Evolutionary conservation across 23 tunicate species (phyloP).

Genomic region (Ciona savignyi): DNA sequence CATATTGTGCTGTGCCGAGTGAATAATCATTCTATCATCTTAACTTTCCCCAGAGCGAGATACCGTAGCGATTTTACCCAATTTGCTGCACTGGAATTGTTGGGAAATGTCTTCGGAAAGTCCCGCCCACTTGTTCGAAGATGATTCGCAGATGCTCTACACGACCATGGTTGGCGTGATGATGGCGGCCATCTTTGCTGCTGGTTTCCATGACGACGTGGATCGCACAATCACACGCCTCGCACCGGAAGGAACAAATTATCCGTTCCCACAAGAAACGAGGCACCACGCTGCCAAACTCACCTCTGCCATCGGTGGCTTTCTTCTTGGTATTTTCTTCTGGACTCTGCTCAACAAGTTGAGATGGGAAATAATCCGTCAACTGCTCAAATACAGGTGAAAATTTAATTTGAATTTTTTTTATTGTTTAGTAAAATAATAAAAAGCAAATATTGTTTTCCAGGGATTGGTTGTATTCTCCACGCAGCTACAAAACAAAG

Average conservation of each 20-base stretch:
- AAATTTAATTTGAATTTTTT: too few relatives aligned
- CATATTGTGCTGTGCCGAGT: too few relatives aligned
- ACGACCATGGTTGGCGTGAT: constrained; percentile 68
- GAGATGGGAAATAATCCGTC: constrained; percentile 51
- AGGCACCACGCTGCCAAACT: constrained; percentile 77
- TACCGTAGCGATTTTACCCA: too few relatives aligned
- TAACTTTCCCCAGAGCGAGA: too few relatives aligned
- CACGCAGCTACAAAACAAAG: constrained; percentile 59
- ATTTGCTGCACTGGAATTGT: too few relatives aligned
- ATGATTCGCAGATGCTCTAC: constrained; percentile 69
- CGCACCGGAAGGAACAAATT: constrained; percentile 81
- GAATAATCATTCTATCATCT: too few relatives aligned
- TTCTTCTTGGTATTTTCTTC: constrained; percentile 64
- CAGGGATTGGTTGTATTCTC: constrained; percentile 74
- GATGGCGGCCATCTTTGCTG: constrained; percentile 89
- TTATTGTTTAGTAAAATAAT: too few relatives aligned
- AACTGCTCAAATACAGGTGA: constrained; percentile 67
- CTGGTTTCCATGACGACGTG: constrained; percentile 79
- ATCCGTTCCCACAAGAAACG: constrained; percentile 87
- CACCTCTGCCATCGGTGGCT: constrained; percentile 71
- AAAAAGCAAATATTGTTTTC: constrained; percentile 5
- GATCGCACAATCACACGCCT: constrained; percentile 65
- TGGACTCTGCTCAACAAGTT: constrained; percentile 47
- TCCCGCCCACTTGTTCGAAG: constrained; percentile 2
- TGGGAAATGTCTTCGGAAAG: not conserved